Base-by-base conservation (phyloP, 2,113 vertebrate species). In the Dipodomys merriami region DNA sequence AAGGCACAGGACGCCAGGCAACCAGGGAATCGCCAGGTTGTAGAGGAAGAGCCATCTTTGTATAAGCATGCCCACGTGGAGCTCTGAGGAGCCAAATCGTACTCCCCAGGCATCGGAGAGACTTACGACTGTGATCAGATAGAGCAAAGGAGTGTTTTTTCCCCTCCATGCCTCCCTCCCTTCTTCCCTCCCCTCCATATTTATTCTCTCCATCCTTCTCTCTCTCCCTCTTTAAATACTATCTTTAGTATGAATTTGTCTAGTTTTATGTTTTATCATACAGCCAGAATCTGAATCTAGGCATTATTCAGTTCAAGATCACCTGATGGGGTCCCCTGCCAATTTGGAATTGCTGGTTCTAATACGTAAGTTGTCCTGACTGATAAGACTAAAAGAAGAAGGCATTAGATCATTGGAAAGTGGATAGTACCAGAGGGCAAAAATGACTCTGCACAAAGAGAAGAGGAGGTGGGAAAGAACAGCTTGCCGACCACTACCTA, bases 401-500 rank as follows among this genome's bases (percentile, higher is more conserved):
- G 73, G 60, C 22, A 44, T n/a, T 4, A 67, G 53, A 19, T 23
- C 30, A 60, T 20, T 44, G 46, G 12, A 33, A 16, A 79, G 30
- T 77, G 6, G 60, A 35, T 1, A 8, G 30, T 0, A 57, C 53
- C 53, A 57, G 23, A 19, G 6, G 29, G 8, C 35, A 20, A 11
- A 67, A n/a, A 53, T 13, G 12, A 7, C 44, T 11, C 2, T 4
- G 46, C 18, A 22, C 53, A 82, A 19, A 80, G 67, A 57, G 29
- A 25, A 65, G 44, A 23, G 46, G 27, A 12, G 6, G 39, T 8
- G 4, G 79, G 11, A 12, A 64, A 64, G 30, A 3, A 4, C 46
- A 68, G 77, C 1, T 13, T 7, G 20, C 30, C 57, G 57, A 6
- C 19, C 11, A 27, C 0, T 1, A 13, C 8, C 4, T 5, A 9